These are phyloP conservation scores for Peucedramus taeniatus DNA, from an alignment of 2,113 vertebrate species.

Conservation along the genomic window DNA sequence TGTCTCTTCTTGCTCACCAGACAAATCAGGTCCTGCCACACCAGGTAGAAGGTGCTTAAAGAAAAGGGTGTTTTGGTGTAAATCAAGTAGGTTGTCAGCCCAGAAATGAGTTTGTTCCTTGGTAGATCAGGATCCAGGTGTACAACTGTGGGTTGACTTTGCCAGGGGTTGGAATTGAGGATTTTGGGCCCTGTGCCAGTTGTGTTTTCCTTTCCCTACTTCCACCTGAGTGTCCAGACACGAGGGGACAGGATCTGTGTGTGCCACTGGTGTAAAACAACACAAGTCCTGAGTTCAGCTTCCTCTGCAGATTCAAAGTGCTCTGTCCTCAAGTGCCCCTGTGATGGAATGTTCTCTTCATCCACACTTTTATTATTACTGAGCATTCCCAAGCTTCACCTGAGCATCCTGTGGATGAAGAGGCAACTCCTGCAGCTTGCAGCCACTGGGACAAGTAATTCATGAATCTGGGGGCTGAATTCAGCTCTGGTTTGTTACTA, in stretches of 20 bases:
- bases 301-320: neutral
- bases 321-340: neutral
- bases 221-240: neutral
- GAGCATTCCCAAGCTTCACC: neutral
- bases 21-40: neutral
- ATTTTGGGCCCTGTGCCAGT: neutral
- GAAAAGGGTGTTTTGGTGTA: neutral
- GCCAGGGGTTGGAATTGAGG: neutral
- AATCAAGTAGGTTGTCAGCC: neutral
- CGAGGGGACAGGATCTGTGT: fast-evolving
- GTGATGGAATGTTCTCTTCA: neutral
- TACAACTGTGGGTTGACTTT: neutral
- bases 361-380: neutral
- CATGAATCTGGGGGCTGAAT: neutral
- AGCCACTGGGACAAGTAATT: neutral
- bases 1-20: neutral
- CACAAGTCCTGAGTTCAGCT: neutral
- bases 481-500: neutral
- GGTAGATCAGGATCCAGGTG: neutral
- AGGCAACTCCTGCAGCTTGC: neutral
- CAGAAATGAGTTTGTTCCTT: neutral
- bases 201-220: neutral
- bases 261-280: neutral
- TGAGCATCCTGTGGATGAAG: neutral
- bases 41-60: neutral